A percentile compares a stretch with the other conserved stretches of the same genome.
Evolutionary conservation across 2,888 invertebrate species (phyloP).

Genomic region (Lottia gigantea): DNA sequence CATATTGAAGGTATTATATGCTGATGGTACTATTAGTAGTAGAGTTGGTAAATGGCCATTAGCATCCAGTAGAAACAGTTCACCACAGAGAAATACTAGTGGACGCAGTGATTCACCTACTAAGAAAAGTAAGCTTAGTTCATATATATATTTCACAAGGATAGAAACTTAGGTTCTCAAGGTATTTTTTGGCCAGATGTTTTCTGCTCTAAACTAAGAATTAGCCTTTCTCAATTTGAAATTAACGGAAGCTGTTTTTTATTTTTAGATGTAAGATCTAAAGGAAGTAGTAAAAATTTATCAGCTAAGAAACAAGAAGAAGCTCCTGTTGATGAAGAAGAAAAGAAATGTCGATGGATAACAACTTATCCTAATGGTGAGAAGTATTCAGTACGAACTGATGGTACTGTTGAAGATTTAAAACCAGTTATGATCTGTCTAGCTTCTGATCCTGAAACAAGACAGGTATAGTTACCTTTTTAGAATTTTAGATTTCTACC

Average conservation of each 20-base stretch:
- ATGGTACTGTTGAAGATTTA: slow-evolving; percentile 44
- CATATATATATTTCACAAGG: not conserved
- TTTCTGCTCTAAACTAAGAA: too few relatives aligned
- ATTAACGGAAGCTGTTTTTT: too few relatives aligned
- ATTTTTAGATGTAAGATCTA: not conserved
- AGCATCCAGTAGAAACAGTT: slow-evolving; percentile 38
- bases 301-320: slow-evolving; percentile 28
- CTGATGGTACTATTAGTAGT: slow-evolving; percentile 63
- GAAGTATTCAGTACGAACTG: slow-evolving; percentile 41
- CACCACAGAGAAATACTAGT: slow-evolving; percentile 50
- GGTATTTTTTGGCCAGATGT: too few relatives aligned
- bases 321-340: slow-evolving; percentile 31
- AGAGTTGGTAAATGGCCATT: slow-evolving; percentile 50
- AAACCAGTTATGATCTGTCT: slow-evolving; percentile 55
- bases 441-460: slow-evolving; percentile 65
- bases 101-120: slow-evolving; percentile 48
- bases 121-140: slow-evolving; percentile 39
- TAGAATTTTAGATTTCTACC: not conserved
- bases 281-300: slow-evolving; percentile 12
- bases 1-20: slow-evolving; percentile 54
- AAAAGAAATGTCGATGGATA: slow-evolving; percentile 50
- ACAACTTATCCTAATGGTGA: slow-evolving; percentile 62
- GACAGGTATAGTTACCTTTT: slow-evolving; percentile 51
- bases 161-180: too few relatives aligned
- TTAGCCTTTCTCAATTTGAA: too few relatives aligned